Base-by-base conservation (phyloP, 1,140 invertebrate species). In the Ceratina japonica region DNA sequence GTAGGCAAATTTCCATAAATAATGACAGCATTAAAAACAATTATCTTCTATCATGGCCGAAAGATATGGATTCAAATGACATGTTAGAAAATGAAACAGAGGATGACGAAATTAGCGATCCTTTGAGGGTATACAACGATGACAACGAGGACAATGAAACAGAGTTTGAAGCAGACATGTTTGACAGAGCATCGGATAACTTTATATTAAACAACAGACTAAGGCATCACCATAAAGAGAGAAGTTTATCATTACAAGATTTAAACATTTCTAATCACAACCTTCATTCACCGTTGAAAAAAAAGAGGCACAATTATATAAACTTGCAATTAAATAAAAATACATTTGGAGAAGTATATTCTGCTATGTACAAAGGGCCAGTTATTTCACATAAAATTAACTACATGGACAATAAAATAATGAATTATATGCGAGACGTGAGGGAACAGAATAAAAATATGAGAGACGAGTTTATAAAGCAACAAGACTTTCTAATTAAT, bases 211-310 rank as follows among this genome's bases (percentile, higher is more conserved):
- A 79, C 72, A 88, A 20, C 73, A 86, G 72, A 86, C 70, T 90
- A 1, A 86, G 84, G 20, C 87, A 78, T 22, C 80, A 82, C n/a
- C 79, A 87, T 7, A 89, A 90, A 85, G 89, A 90, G 69, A 89
- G 89, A 16, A 92, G 91, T 76, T 81, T 87, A 27, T 92, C 91
- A 24, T 85, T 92, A 18, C 89, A 92, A 84, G 91, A 92, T 82
- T 77, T 92, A 37, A 89, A 72, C 78, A 68, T 66, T 0, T 81
- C 59, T 20, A 70, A 66, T 2, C 79, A 71, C 12, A 66, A 70
- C 64, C 10, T 13, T 15, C 71, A 70, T 54, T 15, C 20, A 0
- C 62, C 8, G 16, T 68, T 54, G 71, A 68, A 81, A 37, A 78
- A 74, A 18, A 81, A 81, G 10, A 74, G 72, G 13, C 71, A 82